These are phyloP conservation scores for Chelonoidis abingdonii DNA, from an alignment of 2,113 vertebrate genomes.

Conservation along the genomic window DNA sequence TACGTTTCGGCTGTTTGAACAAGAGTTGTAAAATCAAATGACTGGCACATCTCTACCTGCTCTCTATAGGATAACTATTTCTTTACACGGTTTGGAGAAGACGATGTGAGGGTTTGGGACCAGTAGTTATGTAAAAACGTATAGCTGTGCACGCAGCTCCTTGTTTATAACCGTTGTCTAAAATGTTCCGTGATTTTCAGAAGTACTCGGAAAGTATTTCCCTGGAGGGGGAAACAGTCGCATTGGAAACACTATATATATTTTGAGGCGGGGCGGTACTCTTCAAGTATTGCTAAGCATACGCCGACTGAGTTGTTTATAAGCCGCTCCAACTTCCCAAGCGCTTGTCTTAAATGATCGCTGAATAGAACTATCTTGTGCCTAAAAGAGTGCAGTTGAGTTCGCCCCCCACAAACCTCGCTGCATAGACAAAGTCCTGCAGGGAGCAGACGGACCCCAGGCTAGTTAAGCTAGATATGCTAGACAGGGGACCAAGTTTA, in stretches of 20 bases:
- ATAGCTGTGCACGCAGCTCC: neutral
- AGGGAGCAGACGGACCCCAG: conserved; percentile 15
- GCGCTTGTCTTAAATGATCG: neutral
- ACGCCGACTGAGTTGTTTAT: neutral
- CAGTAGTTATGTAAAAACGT: neutral
- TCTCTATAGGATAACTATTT: neutral
- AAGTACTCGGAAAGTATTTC: conserved; percentile 13
- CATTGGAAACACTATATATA: conserved; percentile 17
- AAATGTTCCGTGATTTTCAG: conserved; percentile 36
- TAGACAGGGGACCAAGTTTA: conserved; percentile 40
- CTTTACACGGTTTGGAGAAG: neutral
- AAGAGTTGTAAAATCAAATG: neutral
- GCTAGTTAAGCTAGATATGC: neutral
- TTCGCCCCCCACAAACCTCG: neutral
- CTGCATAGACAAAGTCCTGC: conserved; percentile 53
- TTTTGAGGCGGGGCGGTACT: conserved; percentile 33
- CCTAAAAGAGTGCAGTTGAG: neutral
- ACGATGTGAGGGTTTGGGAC: neutral
- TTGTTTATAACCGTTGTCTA: neutral
- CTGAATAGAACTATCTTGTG: neutral
- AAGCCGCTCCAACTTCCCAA: neutral
- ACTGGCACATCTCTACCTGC: neutral
- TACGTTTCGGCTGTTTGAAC: neutral
- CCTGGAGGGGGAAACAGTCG: neutral
- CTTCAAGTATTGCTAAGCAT: conserved; percentile 34